phyloP scores from a whole-genome alignment of 2,113 vertebrate species.

The Sander vitreus region DNA sequence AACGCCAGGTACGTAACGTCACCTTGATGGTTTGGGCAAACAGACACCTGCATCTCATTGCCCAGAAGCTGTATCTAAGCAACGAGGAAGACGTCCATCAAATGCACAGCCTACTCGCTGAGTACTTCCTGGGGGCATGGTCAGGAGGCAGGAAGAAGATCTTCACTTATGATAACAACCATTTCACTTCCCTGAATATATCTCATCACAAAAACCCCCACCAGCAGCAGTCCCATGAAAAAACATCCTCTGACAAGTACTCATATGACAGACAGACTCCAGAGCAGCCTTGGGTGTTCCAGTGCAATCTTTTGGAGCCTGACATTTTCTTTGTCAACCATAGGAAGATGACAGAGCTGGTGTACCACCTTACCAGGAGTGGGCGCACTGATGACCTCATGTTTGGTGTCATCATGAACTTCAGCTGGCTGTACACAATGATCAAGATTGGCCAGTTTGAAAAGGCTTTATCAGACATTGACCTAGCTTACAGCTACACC shows the following conservation, averaged over 20 bases:
- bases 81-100: conserved; percentile 92
- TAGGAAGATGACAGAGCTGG: conserved; percentile 97
- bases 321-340: conserved; percentile 99
- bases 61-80: conserved; percentile 96
- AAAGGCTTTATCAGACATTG: conserved; percentile 93
- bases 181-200: conserved; percentile 89
- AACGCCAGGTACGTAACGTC: conserved; percentile 94
- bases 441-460: conserved; percentile 98
- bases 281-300: conserved; percentile 98
- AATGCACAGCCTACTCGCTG: conserved; percentile 96
- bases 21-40: conserved; percentile 98
- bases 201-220: conserved; percentile 88
- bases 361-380: conserved; percentile 93
- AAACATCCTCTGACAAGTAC: conserved; percentile 89
- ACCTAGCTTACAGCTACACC: conserved; percentile 92
- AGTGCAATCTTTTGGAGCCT: conserved; percentile 96
- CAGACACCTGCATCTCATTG: conserved; percentile 95
- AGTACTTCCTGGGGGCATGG: conserved; percentile 98
- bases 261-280: conserved; percentile 96
- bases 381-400: conserved; percentile 95
- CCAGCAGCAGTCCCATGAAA: conserved; percentile 87
- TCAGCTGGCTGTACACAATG: conserved; percentile 99
- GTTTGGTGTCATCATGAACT: conserved; percentile 98
- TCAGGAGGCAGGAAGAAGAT: conserved; percentile 95
- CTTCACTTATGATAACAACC: conserved; percentile 89